A percentile compares a stretch with the other conserved stretches of the same genome.
Conservation (phyloP, 2,888 invertebrate genomes). For the Sympetrum striolatum region DNA sequence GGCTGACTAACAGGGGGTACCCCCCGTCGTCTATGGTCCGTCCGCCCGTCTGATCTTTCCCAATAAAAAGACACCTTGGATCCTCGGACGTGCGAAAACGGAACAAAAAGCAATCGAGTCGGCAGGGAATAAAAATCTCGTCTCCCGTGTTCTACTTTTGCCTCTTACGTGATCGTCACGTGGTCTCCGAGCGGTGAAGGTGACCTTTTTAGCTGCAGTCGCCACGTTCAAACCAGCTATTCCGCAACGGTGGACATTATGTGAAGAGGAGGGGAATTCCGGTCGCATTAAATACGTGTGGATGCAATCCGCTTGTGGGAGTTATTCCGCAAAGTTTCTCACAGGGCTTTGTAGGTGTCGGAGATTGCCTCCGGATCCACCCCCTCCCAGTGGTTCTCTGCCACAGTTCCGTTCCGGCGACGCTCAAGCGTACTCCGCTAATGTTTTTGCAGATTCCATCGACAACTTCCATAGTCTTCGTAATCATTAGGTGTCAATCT, state of each 20-base stretch:
- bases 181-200: conserved; percentile 5
- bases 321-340: background rate
- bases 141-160: background rate
- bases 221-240: conserved; percentile 1
- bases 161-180: background rate
- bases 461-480: no score
- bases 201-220: conserved; percentile 24
- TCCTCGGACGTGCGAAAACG: background rate
- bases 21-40: no score
- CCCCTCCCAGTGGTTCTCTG: background rate
- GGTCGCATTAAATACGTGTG: conserved; percentile 2
- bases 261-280: background rate
- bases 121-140: background rate
- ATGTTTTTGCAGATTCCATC: no score
- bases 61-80: background rate
- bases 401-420: background rate
- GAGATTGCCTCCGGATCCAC: background rate
- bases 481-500: no score
- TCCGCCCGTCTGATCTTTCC: background rate
- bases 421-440: background rate
- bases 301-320: background rate
- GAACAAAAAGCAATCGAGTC: background rate
- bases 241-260: conserved; percentile 31
- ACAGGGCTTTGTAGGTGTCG: background rate
- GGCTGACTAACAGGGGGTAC: background rate